Conservation (phyloP, 2,113 vertebrate species). For the Crotalus helleri region DNA sequence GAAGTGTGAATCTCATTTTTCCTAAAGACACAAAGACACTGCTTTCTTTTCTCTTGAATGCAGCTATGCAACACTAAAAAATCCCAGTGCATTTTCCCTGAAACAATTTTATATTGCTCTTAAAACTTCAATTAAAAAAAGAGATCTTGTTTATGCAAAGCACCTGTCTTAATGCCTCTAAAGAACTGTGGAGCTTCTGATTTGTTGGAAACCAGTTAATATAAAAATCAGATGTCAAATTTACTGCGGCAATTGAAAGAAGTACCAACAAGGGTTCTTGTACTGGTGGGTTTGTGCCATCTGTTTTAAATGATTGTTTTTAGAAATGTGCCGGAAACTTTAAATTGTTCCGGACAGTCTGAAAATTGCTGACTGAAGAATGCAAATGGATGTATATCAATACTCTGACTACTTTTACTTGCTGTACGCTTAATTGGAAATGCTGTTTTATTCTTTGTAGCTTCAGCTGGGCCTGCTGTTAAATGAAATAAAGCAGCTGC, state of each 20-base stretch:
- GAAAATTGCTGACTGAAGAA: background rate
- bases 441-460: background rate
- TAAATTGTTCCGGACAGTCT: background rate
- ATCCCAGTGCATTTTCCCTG: background rate
- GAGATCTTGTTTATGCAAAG: background rate
- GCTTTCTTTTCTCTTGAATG: background rate
- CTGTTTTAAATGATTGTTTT: background rate
- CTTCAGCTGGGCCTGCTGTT: background rate
- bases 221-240: background rate
- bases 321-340: background rate
- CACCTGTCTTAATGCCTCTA: background rate
- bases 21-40: background rate
- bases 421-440: background rate
- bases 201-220: background rate
- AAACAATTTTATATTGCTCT: background rate
- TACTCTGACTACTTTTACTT: background rate
- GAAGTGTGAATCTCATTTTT: background rate
- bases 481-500: background rate
- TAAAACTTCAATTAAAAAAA: background rate
- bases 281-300: background rate
- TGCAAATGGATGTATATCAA: background rate
- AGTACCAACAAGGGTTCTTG: background rate
- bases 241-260: background rate
- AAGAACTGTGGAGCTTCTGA: background rate
- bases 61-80: background rate